phyloP scores from a whole-genome alignment of 2,797 vertebrate species.

The Phoxinus dragarum region DNA sequence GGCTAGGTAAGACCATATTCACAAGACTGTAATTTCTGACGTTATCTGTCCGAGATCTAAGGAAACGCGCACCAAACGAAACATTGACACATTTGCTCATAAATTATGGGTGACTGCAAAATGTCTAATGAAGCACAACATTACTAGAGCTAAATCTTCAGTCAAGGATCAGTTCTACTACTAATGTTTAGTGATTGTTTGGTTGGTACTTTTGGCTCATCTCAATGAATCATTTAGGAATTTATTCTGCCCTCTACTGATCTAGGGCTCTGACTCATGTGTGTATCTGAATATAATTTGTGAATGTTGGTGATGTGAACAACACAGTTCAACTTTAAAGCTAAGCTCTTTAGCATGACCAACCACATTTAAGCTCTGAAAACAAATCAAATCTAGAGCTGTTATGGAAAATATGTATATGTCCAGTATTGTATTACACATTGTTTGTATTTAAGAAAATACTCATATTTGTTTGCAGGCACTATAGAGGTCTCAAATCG shows the following conservation, averaged over 20 bases:
- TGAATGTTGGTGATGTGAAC: slow-evolving; percentile 14
- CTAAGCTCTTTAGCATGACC: slow-evolving; percentile 1
- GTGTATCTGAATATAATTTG: slow-evolving; percentile 19
- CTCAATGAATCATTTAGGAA: slow-evolving; percentile 29
- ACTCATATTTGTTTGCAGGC: background rate
- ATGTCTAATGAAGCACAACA: slow-evolving; percentile 4
- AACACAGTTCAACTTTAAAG: background rate
- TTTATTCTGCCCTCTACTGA: slow-evolving; percentile 36
- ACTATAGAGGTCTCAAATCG: background rate
- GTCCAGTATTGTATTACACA: background rate
- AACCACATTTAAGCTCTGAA: background rate
- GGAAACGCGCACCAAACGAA: background rate
- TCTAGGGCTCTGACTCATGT: slow-evolving; percentile 12
- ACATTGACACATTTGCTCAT: slow-evolving; percentile 8
- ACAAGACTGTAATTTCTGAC: slow-evolving; percentile 51
- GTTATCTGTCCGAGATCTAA: slow-evolving; percentile 42
- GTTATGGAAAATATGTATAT: background rate
- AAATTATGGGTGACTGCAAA: slow-evolving; percentile 3
- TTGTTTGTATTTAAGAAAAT: background rate
- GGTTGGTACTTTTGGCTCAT: background rate
- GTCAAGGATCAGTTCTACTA: background rate
- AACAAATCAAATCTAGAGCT: background rate
- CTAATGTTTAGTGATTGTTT: background rate
- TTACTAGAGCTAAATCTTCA: background rate
- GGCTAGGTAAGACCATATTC: slow-evolving; percentile 32